A percentile compares a stretch with the other conserved stretches of the same genome.
phyloP scores from a whole-genome alignment of 1,140 invertebrate genomes.

The Tetranychus cinnabarinus region DNA sequence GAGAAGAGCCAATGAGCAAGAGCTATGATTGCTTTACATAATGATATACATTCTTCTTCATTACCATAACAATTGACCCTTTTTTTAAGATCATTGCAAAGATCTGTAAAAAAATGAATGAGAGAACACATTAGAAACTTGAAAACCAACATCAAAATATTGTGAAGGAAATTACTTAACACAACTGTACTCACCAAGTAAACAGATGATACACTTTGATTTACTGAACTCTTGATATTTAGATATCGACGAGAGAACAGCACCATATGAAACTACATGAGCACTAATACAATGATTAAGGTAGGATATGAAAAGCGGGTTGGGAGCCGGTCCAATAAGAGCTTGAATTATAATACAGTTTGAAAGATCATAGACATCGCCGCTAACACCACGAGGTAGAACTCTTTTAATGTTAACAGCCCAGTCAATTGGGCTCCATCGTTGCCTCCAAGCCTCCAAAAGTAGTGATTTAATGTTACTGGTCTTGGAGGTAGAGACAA shows the following conservation, averaged over 20 bases:
- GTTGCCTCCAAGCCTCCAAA: constrained; percentile 67
- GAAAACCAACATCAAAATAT: background rate
- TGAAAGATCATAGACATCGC: constrained; percentile 69
- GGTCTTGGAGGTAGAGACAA: background rate
- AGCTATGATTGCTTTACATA: constrained; percentile 19
- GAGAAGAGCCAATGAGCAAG: constrained; percentile 21
- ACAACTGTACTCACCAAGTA: constrained; percentile 33
- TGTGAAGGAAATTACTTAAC: background rate
- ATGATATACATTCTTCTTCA: constrained; percentile 19
- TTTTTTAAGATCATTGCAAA: constrained; percentile 7
- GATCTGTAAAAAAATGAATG: background rate
- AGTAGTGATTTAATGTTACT: constrained; percentile 48
- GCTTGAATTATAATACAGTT: constrained; percentile 81
- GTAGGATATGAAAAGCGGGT: constrained; percentile 67
- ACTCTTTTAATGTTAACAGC: constrained; percentile 68
- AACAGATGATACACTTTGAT: constrained; percentile 57
- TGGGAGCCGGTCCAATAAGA: constrained; percentile 67
- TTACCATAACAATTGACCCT: constrained; percentile 18
- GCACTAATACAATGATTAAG: constrained; percentile 71
- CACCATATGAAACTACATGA: constrained; percentile 60
- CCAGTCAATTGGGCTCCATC: constrained; percentile 84
- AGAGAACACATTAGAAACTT: background rate
- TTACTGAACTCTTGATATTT: constrained; percentile 71
- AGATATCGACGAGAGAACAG: constrained; percentile 59
- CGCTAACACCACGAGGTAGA: constrained; percentile 38